Percentiles rank a stretch among this genome's conserved stretches.
These are phyloP conservation scores for Goniozus legneri DNA, from an alignment of 1,140 invertebrate species.

Conservation along the genomic window DNA sequence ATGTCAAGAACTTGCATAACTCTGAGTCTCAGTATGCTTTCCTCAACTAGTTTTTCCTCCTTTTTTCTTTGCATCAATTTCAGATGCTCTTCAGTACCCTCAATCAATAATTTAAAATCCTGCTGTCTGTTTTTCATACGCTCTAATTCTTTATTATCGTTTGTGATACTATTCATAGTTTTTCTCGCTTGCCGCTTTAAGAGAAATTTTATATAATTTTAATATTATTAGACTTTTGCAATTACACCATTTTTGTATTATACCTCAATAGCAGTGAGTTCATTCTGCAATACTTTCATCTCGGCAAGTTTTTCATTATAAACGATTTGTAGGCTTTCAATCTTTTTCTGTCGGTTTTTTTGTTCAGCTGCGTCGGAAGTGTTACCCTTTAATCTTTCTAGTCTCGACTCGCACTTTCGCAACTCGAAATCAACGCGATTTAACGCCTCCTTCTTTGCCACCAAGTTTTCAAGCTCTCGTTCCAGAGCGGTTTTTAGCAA, in stretches of 20 bases:
- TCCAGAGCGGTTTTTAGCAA: slow-evolving; percentile 14
- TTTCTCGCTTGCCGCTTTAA: slow-evolving; percentile 7
- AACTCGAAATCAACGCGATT: slow-evolving; percentile 44
- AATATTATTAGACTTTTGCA: too few relatives aligned
- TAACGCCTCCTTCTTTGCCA: slow-evolving; percentile 40
- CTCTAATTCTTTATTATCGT: slow-evolving; percentile 41
- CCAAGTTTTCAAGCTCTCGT: slow-evolving; percentile 37
- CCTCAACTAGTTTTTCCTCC: slow-evolving; percentile 60
- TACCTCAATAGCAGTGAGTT: slow-evolving; percentile 57
- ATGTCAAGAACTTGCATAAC: slow-evolving; percentile 58
- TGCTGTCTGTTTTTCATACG: slow-evolving; percentile 47
- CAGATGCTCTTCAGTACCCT: slow-evolving; percentile 59
- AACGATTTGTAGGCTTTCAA: slow-evolving; percentile 48
- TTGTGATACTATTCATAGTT: slow-evolving; percentile 27
- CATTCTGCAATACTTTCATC: slow-evolving; percentile 50
- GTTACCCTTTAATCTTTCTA: slow-evolving; percentile 34
- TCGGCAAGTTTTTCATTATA: slow-evolving; percentile 43
- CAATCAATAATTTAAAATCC: slow-evolving; percentile 44
- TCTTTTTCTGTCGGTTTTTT: slow-evolving; percentile 42
- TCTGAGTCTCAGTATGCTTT: slow-evolving; percentile 60
- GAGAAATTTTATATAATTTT: too few relatives aligned
- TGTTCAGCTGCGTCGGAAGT: slow-evolving; percentile 33
- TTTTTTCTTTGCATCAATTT: slow-evolving; percentile 39
- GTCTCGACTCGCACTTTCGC: slow-evolving; percentile 36
- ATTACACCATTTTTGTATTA: too few relatives aligned